These are phyloP conservation scores for Cyclopterus lumpus DNA, from an alignment of 2,797 vertebrate genomes.

Conservation along the genomic window DNA sequence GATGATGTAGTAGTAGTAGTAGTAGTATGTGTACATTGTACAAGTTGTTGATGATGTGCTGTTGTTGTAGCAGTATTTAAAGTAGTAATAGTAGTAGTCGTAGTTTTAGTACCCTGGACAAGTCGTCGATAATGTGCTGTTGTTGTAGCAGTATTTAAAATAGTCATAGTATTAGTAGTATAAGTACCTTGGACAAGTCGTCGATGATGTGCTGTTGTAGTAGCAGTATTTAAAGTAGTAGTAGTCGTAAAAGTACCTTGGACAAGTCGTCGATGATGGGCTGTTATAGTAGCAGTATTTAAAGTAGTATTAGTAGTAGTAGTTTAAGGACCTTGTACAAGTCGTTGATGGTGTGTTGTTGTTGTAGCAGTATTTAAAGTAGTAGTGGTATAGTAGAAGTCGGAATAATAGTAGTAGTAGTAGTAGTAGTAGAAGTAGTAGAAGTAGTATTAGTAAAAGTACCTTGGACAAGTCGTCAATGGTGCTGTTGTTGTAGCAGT, in stretches of 20 bases:
- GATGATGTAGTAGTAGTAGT: no score
- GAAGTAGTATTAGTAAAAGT: no score
- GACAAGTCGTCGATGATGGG: background rate
- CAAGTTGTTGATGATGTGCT: no score
- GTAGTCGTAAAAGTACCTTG: no score
- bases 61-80: no score
- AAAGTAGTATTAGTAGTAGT: background rate
- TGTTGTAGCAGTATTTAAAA: background rate
- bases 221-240: background rate
- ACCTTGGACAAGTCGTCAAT: no score
- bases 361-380: constrained; percentile 40
- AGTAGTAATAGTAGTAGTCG: background rate
- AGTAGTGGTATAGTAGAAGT: background rate
- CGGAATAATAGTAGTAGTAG: no score
- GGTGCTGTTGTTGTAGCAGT: no score
- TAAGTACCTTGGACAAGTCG: no score
- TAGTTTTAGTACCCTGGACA: constrained; percentile 76
- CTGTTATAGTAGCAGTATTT: background rate
- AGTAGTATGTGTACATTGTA: no score
- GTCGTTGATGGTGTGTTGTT: constrained; percentile 68
- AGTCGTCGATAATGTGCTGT: constrained; percentile 94
- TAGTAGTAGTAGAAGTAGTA: constrained; percentile 39
- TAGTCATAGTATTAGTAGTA: no score
- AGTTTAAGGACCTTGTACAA: no score
- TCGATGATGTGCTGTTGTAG: background rate